Base-by-base conservation (phyloP, 2,888 invertebrate species). In the Operophtera brumata region DNA sequence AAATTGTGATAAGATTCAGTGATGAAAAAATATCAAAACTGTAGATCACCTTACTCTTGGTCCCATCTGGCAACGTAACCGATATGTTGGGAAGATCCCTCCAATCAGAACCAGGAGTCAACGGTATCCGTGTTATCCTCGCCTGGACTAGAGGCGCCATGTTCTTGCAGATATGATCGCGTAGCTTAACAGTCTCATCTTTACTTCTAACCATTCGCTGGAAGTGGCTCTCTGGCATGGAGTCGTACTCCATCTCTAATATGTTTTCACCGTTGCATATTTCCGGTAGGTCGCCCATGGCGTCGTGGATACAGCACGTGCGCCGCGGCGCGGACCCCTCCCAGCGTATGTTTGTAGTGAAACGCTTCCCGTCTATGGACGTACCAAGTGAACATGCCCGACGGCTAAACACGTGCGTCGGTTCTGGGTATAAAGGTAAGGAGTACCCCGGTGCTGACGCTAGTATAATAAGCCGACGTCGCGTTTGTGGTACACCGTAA, bases 111-210 rank as follows among this genome's bases (percentile, higher is more conserved):
- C 96, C 96, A 0, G 93, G 92, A 2, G 91, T 88, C 0, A 92
- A 92, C 0, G 96, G 96, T 52, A 97, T 93, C 59, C 95, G 91
- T 14, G 91, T 84, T 73, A 97, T 96, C 50, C 96, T 91, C 0
- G 95, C 95, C 77, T 93, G 94, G 1, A 96, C 94, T 30, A 96
- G 79, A 0, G 95, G 92, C 32, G 94, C 93, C 95, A 96, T 95
- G 69, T 95, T 94, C 76, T 96, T 96, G 75, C 96, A 96, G 57
- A 96, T 92, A 70, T 97, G 96, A 77, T 96, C 96, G 7, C 92
- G 82, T 32, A 95, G 75, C 54, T 92, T 82, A 0, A 89, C 87
- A 54, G 86, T 88, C 59, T 91, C 91, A 58, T 92, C 91, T 54
- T 87, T 86, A 32, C 92, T 91, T 54, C 96, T 86, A 62, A 95